These are phyloP conservation scores for Pissodes strobi DNA, from an alignment of 1,140 invertebrate species.

Conservation along the genomic window DNA sequence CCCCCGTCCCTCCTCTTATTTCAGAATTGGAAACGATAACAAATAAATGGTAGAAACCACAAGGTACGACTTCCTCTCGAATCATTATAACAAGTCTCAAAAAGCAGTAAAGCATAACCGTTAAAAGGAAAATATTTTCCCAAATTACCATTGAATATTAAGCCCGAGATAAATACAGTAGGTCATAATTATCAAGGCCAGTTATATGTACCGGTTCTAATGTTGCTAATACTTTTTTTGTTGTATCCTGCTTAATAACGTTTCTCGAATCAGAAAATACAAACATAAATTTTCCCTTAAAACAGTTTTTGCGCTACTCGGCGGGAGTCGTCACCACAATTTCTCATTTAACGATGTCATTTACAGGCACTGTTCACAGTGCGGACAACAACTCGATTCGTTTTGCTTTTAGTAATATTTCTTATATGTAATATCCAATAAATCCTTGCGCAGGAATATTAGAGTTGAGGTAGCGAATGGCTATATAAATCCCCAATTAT, in stretches of 20 bases:
- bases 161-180: too few relatives aligned
- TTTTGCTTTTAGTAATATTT: conserved; percentile 34
- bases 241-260: not conserved
- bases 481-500: conserved; percentile 31
- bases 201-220: too few relatives aligned
- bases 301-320: conserved; percentile 22
- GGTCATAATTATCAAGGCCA: too few relatives aligned
- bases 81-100: too few relatives aligned
- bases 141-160: too few relatives aligned
- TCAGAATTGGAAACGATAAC: too few relatives aligned
- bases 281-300: conserved; percentile 29
- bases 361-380: conserved; percentile 29
- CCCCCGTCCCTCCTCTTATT: too few relatives aligned
- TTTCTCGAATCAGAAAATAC: not conserved
- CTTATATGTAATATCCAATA: conserved; percentile 24
- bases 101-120: too few relatives aligned
- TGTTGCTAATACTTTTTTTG: too few relatives aligned
- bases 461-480: conserved; percentile 32
- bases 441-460: conserved; percentile 34
- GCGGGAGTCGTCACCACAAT: conserved; percentile 23
- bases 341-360: conserved; percentile 36
- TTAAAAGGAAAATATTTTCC: too few relatives aligned
- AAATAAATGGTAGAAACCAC: too few relatives aligned
- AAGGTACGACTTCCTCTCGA: too few relatives aligned
- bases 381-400: conserved; percentile 5